Conservation (phyloP, 2,797 vertebrate genomes). For the Nyctalus aviator region DNA sequence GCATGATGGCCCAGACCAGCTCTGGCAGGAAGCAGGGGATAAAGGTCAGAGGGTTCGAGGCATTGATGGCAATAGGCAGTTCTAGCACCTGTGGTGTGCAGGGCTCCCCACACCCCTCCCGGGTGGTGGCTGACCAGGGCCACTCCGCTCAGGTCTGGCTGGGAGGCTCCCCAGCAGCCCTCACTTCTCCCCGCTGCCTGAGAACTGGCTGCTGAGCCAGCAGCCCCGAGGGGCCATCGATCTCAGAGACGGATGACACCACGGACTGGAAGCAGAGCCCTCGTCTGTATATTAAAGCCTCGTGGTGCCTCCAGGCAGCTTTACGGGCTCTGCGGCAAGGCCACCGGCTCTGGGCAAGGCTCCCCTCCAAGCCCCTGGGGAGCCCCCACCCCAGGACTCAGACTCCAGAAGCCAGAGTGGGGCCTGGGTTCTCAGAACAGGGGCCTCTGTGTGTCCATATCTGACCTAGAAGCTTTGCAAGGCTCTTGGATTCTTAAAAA, state of each 20-base stretch:
- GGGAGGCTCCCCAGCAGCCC: background rate
- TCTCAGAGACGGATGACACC: background rate
- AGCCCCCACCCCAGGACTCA: background rate
- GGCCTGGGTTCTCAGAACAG: background rate
- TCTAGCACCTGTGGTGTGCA: background rate
- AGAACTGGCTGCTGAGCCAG: constrained; percentile 30
- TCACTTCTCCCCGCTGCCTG: background rate
- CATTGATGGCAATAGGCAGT: background rate
- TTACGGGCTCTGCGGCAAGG: too few species aligned
- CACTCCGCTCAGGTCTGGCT: background rate
- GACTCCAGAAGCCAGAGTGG: background rate
- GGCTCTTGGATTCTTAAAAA: background rate
- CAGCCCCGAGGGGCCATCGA: background rate
- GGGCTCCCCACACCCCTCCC: too few species aligned
- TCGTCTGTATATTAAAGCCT: background rate
- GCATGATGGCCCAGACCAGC: background rate
- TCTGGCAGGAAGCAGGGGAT: background rate
- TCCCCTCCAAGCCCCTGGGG: background rate
- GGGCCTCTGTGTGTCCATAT: background rate
- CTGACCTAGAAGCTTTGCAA: background rate
- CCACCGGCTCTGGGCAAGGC: background rate
- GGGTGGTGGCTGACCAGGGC: rapidly evolving
- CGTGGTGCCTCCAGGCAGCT: background rate
- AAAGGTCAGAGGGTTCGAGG: background rate
- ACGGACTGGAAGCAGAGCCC: background rate